Percentiles rank a stretch among this genome's conserved stretches.
Conservation (phyloP, 2,113 vertebrate species). For the Pteruthius melanotis region DNA sequence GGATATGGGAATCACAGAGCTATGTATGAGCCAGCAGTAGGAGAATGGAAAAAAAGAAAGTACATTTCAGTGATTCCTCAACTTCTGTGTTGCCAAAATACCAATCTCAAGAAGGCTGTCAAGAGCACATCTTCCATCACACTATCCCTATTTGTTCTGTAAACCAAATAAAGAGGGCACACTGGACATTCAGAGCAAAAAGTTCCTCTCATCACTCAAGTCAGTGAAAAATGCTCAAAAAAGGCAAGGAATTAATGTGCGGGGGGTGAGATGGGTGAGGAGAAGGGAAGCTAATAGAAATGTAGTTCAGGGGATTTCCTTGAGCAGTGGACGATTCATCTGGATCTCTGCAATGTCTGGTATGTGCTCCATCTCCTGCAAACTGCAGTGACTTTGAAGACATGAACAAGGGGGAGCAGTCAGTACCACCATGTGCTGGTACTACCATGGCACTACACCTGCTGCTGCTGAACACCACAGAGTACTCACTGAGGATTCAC, state of each 20-base stretch:
- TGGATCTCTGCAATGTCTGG: not conserved
- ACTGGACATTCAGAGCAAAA: not conserved
- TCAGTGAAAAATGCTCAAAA: slow-evolving; percentile 49
- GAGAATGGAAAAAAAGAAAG: not conserved
- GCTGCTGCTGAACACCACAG: not conserved
- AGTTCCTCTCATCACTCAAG: not conserved
- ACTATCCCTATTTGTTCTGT: not conserved
- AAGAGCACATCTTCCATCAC: not conserved
- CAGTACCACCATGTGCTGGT: not conserved
- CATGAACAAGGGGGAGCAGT: not conserved
- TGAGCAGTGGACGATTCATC: slow-evolving; percentile 28
- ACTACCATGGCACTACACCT: not conserved
- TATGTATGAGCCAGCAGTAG: not conserved
- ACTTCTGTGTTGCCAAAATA: not conserved
- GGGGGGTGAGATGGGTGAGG: not conserved
- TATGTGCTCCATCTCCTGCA: not conserved
- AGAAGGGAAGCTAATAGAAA: not conserved
- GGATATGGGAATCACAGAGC: not conserved
- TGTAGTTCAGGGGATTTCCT: slow-evolving; percentile 56
- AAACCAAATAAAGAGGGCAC: not conserved
- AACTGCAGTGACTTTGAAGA: not conserved
- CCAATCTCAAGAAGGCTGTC: not conserved
- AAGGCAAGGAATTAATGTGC: slow-evolving; percentile 51
- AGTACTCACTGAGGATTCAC: not conserved
- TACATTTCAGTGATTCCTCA: not conserved